Conservation (phyloP, 37 sponge, comb jelly and placozoan species). For the Aplysina aerophoba region DNA sequence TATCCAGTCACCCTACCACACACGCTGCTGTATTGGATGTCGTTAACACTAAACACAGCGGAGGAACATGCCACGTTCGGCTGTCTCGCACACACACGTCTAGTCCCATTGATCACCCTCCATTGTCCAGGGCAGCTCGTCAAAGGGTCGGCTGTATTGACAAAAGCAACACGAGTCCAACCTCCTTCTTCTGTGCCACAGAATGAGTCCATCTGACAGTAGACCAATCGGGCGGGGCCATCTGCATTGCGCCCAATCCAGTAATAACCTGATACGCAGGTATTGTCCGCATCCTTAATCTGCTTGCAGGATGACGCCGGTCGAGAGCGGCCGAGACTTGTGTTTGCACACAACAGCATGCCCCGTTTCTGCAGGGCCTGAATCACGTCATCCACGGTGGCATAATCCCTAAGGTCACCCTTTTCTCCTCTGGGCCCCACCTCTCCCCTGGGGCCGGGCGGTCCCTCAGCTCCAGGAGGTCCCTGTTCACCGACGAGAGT, state of each 20-base stretch:
- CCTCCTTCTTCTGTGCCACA: neutral
- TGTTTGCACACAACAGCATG: no score
- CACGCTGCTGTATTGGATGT: neutral
- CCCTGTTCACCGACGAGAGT: no score
- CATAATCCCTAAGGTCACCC: no score
- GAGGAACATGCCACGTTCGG: neutral
- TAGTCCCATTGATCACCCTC: neutral
- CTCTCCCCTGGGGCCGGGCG: no score
- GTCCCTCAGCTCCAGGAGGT: no score
- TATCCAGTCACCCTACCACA: conserved; percentile 6
- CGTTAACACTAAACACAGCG: neutral
- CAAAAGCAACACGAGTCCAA: conserved; percentile 1
- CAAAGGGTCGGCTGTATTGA: neutral
- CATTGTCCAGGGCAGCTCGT: neutral
- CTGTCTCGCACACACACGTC: neutral
- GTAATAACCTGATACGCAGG: neutral
- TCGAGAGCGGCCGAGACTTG: no score
- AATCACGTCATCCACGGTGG: no score
- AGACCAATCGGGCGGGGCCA: neutral
- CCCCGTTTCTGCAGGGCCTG: no score
- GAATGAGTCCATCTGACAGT: neutral
- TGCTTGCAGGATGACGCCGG: conserved; percentile 1
- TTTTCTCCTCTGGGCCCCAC: no score
- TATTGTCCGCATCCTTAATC: neutral
- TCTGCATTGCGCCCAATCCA: neutral